Conservation (phyloP, 2,113 vertebrate genomes). For the Heptranchias perlo region DNA sequence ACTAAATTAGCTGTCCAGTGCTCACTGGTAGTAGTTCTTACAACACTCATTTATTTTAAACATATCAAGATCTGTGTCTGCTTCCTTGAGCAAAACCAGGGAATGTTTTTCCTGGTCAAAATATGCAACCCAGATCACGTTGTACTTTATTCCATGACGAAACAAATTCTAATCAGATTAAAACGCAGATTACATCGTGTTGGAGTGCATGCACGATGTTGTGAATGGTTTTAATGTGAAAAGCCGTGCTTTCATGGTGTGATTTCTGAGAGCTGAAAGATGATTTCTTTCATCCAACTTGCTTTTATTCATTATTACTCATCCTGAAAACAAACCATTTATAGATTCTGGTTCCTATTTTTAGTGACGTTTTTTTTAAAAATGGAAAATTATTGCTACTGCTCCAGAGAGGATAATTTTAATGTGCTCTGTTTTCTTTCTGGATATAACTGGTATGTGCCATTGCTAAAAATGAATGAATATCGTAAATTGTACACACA, state of each 20-base stretch:
- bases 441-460: neutral
- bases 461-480: neutral
- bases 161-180: neutral
- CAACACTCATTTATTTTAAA: neutral
- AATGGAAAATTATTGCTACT: neutral
- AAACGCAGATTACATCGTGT: neutral
- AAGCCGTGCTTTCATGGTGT: neutral
- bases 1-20: neutral
- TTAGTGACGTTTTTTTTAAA: neutral
- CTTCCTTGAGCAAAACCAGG: neutral
- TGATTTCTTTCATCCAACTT: neutral
- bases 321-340: neutral
- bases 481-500: neutral
- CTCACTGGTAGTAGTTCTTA: neutral
- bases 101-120: neutral
- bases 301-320: neutral
- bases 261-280: neutral
- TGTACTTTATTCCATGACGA: neutral
- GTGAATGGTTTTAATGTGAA: neutral
- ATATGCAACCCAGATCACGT: neutral
- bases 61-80: neutral
- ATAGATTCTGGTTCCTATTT: slow-evolving; percentile 19
- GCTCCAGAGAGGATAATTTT: neutral
- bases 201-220: neutral
- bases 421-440: neutral